Percentiles rank a stretch among this genome's conserved stretches.
Evolutionary conservation across 2,888 invertebrate species (phyloP).

Genomic region (Chymomyza amoena): DNA sequence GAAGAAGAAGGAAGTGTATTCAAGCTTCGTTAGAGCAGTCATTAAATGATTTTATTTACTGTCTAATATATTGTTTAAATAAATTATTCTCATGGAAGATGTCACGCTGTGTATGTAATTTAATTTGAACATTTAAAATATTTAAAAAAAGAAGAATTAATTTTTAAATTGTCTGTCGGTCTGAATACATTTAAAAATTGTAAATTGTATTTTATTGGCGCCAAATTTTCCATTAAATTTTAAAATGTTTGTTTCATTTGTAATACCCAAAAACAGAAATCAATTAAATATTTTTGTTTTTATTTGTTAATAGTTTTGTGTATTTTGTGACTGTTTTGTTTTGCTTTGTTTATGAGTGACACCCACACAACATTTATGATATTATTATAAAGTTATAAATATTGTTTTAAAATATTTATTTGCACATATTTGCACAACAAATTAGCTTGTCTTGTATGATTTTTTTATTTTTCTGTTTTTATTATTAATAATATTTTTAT

Average conservation of each 20-base stretch:
- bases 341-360: conserved; percentile 19
- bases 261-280: conserved; percentile 32
- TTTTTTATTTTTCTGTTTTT: conserved; percentile 4
- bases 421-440: conserved; percentile 16
- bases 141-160: neutral
- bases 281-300: conserved; percentile 12
- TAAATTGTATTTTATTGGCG: neutral
- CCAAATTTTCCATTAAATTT: conserved; percentile 34
- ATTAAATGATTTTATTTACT: too few species aligned
- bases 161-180: neutral
- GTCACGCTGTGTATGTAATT: conserved; percentile 1
- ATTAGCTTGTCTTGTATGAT: neutral
- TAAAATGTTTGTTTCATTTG: conserved; percentile 46
- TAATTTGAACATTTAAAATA: neutral
- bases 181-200: neutral
- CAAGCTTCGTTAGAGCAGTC: neutral
- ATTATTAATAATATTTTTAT: conserved; percentile 1
- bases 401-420: conserved; percentile 30
- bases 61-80: conserved; percentile 1
- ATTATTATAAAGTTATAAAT: conserved; percentile 5
- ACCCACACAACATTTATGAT: conserved; percentile 32
- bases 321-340: neutral
- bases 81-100: conserved; percentile 18
- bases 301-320: neutral
- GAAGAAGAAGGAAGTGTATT: too few species aligned